Evolutionary conservation across 2,797 vertebrate species (phyloP).

Genomic region (Myotis planiceps): DNA sequence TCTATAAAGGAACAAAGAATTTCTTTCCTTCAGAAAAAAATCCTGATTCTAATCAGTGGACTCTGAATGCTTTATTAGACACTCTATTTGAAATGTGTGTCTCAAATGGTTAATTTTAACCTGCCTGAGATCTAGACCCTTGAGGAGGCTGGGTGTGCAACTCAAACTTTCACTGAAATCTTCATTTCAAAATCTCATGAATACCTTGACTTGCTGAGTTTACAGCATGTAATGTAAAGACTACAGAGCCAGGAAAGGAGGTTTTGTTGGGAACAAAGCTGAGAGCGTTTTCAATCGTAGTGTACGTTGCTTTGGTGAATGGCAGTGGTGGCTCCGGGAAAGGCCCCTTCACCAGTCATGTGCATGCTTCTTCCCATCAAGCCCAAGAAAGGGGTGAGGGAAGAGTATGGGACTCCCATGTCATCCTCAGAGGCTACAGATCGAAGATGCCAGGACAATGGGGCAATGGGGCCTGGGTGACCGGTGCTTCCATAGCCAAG

Average conservation of each 20-base stretch:
- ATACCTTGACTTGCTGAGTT: not conserved
- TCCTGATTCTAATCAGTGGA: not conserved
- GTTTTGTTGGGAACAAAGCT: not conserved
- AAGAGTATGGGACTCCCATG: not conserved
- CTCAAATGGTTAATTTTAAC: not conserved
- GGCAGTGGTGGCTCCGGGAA: not conserved
- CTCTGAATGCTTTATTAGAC: not conserved
- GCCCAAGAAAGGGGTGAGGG: not conserved
- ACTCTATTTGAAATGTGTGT: not conserved
- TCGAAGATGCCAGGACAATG: not conserved
- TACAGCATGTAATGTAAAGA: not conserved
- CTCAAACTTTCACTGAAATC: not conserved
- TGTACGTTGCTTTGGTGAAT: not conserved
- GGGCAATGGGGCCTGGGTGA: not conserved
- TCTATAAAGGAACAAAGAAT: not conserved
- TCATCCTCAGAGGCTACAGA: not conserved
- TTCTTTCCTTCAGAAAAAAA: not conserved
- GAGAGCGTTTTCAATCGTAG: not conserved
- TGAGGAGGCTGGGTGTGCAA: no score
- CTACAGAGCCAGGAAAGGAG: not conserved
- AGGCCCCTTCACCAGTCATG: not conserved
- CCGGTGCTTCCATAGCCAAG: not conserved
- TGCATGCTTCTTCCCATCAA: not conserved
- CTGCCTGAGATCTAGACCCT: no score
- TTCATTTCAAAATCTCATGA: not conserved